phyloP scores from a whole-genome alignment of 2,113 vertebrate species.

The Caranx melampygus region DNA sequence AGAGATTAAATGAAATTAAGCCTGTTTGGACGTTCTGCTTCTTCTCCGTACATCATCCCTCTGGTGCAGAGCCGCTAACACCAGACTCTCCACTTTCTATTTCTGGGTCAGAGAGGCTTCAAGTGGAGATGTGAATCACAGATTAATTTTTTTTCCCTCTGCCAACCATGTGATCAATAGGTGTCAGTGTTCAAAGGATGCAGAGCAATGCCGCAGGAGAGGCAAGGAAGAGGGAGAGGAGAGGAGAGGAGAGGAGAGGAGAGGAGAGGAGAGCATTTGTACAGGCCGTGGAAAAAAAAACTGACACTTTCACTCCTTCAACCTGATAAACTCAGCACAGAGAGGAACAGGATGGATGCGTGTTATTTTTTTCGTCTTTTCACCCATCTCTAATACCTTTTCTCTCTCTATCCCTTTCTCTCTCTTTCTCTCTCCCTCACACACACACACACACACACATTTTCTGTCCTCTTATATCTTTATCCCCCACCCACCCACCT shows the following conservation, averaged over 20 bases:
- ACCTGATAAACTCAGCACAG: conserved; percentile 70
- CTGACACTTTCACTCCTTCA: conserved; percentile 70
- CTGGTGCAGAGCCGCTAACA: conserved; percentile 34
- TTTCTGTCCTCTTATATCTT: conserved; percentile 60
- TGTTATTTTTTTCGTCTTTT: conserved; percentile 57
- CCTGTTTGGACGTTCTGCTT: conserved; percentile 70
- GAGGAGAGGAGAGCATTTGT: conserved; percentile 47
- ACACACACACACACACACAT: conserved; percentile 25
- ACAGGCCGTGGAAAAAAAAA: conserved; percentile 41
- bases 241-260: background rate
- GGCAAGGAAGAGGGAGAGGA: conserved; percentile 10
- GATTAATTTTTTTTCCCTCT: conserved; percentile 53
- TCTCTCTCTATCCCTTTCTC: conserved; percentile 24
- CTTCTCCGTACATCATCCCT: conserved; percentile 43
- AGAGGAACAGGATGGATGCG: conserved; percentile 66
- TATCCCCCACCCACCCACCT: conserved; percentile 54
- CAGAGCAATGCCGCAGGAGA: conserved; percentile 45
- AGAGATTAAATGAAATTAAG: conserved; percentile 81
- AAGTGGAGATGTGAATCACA: conserved; percentile 70
- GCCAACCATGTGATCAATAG: conserved; percentile 73
- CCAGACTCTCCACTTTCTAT: conserved; percentile 47
- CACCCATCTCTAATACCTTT: conserved; percentile 33
- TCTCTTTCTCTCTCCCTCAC: conserved; percentile 10
- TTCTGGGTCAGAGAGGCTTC: conserved; percentile 71
- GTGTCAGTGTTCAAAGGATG: conserved; percentile 71